phyloP scores from a whole-genome alignment of 2,797 vertebrate species.

The Mus caroli region DNA sequence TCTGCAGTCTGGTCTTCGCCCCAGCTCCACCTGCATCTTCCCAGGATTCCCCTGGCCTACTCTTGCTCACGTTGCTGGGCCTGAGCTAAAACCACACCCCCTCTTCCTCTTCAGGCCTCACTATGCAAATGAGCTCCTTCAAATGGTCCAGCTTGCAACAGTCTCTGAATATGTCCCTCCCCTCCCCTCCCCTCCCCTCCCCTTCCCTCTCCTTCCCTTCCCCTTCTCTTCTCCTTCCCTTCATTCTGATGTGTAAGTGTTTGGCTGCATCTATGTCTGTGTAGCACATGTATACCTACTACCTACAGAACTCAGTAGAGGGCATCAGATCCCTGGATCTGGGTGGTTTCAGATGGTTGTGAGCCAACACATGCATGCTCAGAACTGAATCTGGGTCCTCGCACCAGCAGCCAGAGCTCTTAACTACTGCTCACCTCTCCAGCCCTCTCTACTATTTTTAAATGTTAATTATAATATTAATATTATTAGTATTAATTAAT shows the following conservation, averaged over 20 bases:
- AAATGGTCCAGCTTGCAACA: not conserved
- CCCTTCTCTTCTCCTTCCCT: not conserved
- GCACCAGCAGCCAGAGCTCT: not conserved
- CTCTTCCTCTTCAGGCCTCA: not conserved
- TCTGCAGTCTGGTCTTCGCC: not conserved
- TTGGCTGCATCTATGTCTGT: not conserved
- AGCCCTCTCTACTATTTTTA: not conserved
- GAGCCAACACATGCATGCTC: not conserved
- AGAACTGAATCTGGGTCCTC: not conserved
- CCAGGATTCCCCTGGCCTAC: not conserved
- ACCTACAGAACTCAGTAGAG: not conserved
- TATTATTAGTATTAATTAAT: too few relatives aligned
- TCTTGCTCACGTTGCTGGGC: not conserved
- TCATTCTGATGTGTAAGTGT: not conserved
- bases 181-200: too few relatives aligned
- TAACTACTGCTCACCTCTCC: not conserved
- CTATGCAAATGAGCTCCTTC: slow-evolving; percentile 31
- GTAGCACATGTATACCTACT: not conserved
- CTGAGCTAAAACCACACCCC: not conserved
- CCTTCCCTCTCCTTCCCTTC: too few relatives aligned
- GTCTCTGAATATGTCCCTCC: not conserved
- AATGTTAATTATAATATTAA: not conserved
- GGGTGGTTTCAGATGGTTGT: not conserved
- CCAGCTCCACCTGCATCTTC: not conserved
- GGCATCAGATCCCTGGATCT: not conserved